These are phyloP conservation scores for Erethizon dorsatum DNA, from an alignment of 2,797 vertebrate species.

Conservation along the genomic window DNA sequence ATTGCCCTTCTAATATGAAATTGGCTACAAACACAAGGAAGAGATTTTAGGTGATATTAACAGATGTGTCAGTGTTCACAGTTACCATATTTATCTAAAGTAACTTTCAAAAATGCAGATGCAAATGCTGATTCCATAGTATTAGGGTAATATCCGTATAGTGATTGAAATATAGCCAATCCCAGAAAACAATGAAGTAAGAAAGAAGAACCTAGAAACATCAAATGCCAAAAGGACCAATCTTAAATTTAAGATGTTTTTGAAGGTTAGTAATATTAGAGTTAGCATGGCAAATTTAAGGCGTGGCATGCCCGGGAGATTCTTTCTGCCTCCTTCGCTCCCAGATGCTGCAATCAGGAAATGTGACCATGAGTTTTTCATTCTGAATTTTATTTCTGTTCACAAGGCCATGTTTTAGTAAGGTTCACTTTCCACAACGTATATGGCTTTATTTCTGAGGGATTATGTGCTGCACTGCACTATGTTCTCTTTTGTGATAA, in stretches of 20 bases:
- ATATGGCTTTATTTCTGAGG: background rate
- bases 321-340: background rate
- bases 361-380: background rate
- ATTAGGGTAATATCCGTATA: background rate
- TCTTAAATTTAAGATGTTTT: background rate
- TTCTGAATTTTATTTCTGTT: constrained; percentile 29
- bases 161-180: background rate
- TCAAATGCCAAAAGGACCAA: background rate
- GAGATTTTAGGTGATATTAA: background rate
- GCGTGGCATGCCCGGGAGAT: background rate
- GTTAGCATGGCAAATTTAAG: background rate
- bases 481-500: background rate
- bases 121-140: constrained; percentile 6
- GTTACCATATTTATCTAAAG: constrained; percentile 1
- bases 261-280: background rate
- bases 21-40: constrained; percentile 46
- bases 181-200: constrained; percentile 1
- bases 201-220: constrained; percentile 47
- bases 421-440: background rate
- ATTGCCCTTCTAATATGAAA: constrained; percentile 8
- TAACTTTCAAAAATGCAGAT: constrained; percentile 24
- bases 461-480: background rate
- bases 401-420: background rate
- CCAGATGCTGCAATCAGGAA: background rate
- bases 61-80: background rate